A percentile compares a stretch with the other conserved stretches of the same genome.
Evolutionary conservation across 1,140 invertebrate genomes (phyloP).

Genomic region (Vollenhovia emeryi): DNA sequence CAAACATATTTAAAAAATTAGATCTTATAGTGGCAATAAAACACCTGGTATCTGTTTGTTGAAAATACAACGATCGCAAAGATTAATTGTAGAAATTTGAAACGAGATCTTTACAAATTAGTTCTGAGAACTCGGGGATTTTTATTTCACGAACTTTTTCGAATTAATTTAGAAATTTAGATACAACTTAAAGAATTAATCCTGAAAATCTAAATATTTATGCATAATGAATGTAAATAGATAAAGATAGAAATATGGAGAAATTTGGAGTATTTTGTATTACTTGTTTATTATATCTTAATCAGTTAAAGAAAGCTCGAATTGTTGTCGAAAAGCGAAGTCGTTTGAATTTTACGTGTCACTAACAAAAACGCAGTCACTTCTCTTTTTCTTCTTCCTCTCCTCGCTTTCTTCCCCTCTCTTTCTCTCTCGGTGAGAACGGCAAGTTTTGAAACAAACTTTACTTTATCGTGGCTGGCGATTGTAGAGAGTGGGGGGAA

Average conservation of each 20-base stretch:
- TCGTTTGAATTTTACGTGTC: constrained; percentile 80
- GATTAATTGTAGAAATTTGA: not conserved
- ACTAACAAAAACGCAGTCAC: constrained; percentile 77
- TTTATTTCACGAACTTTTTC: not conserved
- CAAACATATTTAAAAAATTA: not conserved
- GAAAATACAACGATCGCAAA: not conserved
- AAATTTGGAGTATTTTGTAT: not conserved
- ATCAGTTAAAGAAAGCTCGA: constrained; percentile 31
- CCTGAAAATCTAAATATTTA: not conserved
- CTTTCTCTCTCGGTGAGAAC: constrained; percentile 38
- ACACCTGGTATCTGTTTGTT: not conserved
- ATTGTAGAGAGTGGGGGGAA: constrained; percentile 75
- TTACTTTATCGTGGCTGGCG: constrained; percentile 83
- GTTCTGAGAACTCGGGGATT: not conserved
- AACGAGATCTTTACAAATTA: not conserved
- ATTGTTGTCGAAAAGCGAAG: constrained; percentile 68
- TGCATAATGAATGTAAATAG: not conserved
- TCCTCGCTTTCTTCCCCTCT: constrained; percentile 40
- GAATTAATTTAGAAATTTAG: not conserved
- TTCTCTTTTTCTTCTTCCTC: constrained; percentile 32
- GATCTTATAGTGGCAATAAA: not conserved
- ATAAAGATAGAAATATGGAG: not conserved
- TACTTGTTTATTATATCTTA: not conserved
- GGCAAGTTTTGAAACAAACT: constrained; percentile 83
- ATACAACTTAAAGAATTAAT: not conserved